Conservation (phyloP, 2,797 vertebrate genomes). For the Chaetophractus vellerosus region DNA sequence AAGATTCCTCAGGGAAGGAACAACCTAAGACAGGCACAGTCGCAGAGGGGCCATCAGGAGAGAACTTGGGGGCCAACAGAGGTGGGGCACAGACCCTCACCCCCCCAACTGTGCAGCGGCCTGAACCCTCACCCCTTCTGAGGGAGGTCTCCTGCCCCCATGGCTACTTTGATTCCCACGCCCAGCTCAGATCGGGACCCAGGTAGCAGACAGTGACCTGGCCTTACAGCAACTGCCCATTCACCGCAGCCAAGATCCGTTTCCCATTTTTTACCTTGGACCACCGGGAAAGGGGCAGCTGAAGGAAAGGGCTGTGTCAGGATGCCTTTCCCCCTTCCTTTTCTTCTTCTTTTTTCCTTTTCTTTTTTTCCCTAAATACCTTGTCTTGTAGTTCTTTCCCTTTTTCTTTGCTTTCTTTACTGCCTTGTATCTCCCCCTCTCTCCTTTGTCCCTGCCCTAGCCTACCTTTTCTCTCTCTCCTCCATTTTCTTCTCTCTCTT, state of each 20-base stretch:
- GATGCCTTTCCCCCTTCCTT: neutral
- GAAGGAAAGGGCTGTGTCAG: conserved; percentile 78
- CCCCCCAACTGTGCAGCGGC: conserved; percentile 74
- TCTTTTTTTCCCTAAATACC: neutral
- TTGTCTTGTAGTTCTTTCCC: neutral
- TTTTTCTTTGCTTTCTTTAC: neutral
- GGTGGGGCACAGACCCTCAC: conserved; percentile 83
- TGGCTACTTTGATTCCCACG: conserved; percentile 78
- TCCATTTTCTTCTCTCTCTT: neutral
- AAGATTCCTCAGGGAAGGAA: conserved; percentile 97
- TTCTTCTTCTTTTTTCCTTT: neutral
- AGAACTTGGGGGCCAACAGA: conserved; percentile 82
- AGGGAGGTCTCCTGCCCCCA: conserved; percentile 81
- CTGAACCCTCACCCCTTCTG: conserved; percentile 72
- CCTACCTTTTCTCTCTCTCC: neutral
- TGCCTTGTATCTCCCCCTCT: neutral
- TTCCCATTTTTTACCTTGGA: conserved; percentile 64
- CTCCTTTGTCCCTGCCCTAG: neutral
- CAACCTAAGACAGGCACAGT: conserved; percentile 99
- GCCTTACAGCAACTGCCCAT: conserved; percentile 15
- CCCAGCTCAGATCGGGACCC: conserved; percentile 80
- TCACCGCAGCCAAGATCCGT: neutral
- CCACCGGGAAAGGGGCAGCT: conserved; percentile 28
- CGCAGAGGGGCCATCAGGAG: conserved; percentile 92
- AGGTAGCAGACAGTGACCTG: conserved; percentile 78